Evolutionary conservation across 1,140 invertebrate genomes (phyloP).

Genomic region (Drosophila sturtevanti): DNA sequence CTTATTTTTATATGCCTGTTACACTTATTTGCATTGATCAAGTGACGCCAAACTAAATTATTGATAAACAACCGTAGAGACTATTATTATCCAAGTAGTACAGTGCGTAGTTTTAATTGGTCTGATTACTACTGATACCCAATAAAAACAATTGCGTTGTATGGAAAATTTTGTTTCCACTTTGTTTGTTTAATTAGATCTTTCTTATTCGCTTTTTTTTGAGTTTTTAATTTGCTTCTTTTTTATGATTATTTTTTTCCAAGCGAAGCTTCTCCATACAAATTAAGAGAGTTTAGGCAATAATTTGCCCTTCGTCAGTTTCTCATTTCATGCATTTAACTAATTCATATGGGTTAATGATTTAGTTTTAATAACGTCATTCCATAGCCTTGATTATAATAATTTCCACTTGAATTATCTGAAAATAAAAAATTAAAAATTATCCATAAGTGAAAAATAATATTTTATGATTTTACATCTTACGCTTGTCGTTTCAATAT

Average conservation of each 20-base stretch:
- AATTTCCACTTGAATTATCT: constrained; percentile 1
- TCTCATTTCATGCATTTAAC: not conserved
- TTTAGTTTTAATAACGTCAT: constrained; percentile 1
- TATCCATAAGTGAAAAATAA: not conserved
- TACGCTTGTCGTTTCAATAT: constrained; percentile 39
- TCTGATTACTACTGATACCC: constrained; percentile 11
- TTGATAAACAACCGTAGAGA: constrained; percentile 27
- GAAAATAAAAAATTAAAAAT: not conserved
- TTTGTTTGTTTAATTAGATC: constrained; percentile 19
- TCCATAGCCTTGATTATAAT: constrained; percentile 3
- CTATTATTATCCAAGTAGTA: constrained; percentile 25
- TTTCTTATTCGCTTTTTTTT: not conserved
- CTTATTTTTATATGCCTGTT: too few species aligned
- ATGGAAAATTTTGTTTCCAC: constrained; percentile 56
- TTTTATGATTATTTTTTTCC: not conserved
- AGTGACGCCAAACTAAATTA: constrained; percentile 6
- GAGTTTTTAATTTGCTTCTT: not conserved
- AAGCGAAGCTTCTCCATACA: too few species aligned
- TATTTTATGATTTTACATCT: constrained; percentile 12
- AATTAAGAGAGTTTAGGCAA: constrained; percentile 8
- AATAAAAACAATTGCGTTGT: constrained; percentile 47
- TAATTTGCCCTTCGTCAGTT: constrained; percentile 2
- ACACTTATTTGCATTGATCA: not conserved
- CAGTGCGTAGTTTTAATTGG: constrained; percentile 35
- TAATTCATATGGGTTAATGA: constrained; percentile 8